Conservation (phyloP, 2,797 vertebrate species). For the Lutjanus campechanus region DNA sequence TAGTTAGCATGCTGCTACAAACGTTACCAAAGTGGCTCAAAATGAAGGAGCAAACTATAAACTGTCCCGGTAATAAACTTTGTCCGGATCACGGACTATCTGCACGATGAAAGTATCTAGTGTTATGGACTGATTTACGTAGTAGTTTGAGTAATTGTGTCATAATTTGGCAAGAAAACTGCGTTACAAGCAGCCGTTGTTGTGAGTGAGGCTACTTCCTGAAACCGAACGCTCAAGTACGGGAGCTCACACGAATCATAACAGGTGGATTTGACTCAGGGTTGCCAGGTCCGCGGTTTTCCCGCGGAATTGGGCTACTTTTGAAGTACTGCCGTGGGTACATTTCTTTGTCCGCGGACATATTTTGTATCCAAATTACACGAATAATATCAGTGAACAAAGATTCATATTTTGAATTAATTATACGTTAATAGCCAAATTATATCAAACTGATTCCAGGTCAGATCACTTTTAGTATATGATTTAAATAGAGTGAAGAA, state of each 20-base stretch:
- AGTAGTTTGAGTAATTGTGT: accelerated
- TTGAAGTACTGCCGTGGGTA: no score
- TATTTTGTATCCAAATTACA: no score
- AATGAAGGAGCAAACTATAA: neutral
- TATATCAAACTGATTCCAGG: no score
- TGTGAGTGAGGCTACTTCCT: constrained; percentile 27
- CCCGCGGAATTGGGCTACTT: no score
- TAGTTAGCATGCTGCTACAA: neutral
- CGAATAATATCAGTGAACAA: no score
- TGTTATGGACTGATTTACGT: accelerated
- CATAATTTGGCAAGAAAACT: neutral
- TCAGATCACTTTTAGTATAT: no score
- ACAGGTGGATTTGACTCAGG: neutral
- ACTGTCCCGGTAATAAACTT: neutral
- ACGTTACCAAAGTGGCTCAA: constrained; percentile 14
- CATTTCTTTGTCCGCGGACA: no score
- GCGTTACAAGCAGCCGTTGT: neutral
- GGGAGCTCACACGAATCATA: constrained; percentile 21
- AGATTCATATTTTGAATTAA: no score
- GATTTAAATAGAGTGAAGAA: no score
- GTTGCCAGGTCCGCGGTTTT: no score
- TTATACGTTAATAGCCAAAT: no score
- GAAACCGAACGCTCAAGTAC: neutral
- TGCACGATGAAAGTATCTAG: neutral
- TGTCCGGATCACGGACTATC: no score